phyloP scores from a whole-genome alignment of 2,797 vertebrate species.

The Myripristis jacobus region DNA sequence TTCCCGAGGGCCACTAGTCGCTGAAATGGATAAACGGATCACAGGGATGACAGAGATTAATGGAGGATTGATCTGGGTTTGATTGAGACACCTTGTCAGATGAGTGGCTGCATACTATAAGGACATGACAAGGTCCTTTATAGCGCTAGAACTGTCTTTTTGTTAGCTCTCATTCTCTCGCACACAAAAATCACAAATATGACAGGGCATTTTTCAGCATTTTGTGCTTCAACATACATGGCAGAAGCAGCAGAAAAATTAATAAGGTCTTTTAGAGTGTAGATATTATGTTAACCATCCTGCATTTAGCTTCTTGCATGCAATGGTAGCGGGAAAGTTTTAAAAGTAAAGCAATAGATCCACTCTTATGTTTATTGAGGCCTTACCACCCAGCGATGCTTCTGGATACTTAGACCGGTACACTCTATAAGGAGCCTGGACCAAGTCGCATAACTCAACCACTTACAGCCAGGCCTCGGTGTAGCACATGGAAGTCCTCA shows the following conservation, averaged over 20 bases:
- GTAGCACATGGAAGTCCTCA: background rate
- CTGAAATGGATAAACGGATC: conserved; percentile 34
- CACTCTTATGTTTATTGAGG: background rate
- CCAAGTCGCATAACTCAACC: background rate
- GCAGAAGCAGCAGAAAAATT: background rate
- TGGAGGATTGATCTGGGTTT: conserved; percentile 42
- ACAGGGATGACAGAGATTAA: conserved; percentile 45
- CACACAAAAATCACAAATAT: background rate
- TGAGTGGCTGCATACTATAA: background rate
- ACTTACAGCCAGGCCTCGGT: background rate
- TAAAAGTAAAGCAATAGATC: background rate
- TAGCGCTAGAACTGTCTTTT: background rate
- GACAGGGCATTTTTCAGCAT: background rate
- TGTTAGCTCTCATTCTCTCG: background rate
- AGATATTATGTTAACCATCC: background rate
- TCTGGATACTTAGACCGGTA: background rate
- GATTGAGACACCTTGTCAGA: conserved; percentile 31
- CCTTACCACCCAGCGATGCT: background rate
- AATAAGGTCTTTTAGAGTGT: background rate
- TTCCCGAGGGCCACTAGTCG: conserved; percentile 9
- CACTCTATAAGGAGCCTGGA: background rate
- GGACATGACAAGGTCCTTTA: conserved; percentile 14
- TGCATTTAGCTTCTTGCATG: background rate
- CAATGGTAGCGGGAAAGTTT: background rate
- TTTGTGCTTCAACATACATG: background rate